Base-by-base conservation (phyloP, 2,888 invertebrate genomes). In the Slavum lentiscoides region DNA sequence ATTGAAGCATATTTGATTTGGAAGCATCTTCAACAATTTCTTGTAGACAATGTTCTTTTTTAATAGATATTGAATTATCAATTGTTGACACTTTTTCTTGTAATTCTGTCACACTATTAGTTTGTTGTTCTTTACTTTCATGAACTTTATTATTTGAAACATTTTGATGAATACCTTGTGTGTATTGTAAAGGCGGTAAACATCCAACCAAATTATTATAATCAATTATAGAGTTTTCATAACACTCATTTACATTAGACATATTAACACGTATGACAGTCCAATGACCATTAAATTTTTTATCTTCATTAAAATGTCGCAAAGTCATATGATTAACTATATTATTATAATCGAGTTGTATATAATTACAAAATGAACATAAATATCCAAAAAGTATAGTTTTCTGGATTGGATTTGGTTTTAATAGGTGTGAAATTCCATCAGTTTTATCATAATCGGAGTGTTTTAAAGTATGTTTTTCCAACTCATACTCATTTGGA, bases 271-370 rank as follows among this genome's bases (percentile, higher is more conserved):
- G 72, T 72, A 80, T 58, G 8, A 66, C 21, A 30, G 72, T 80
- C 80, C 80, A 80, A 58, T 39, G 13, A 1, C 72, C 58, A 72
- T 80, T 80, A n/a, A 9, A 53, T 64, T 80, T 72, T 80, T 64
- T 58, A 80, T 80, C 80, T 72, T 80, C 80, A 43, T 55, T 21
- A 64, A 17, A 43, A 80, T 80, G 80, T 21, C 55, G 4, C 7
- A 6, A 23, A 55, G 4, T 15, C 74, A 82, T 64, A 75, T 82
- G 82, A 4, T 64, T 64, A 7, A 64, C 53, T 11, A 69, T 23
- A 15, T 75, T 82, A 13, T 75, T 64, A 15, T 82, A 82, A 53
- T 62, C 4, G n/a, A 82, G 49, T 73, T 82, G 82, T 30, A 82
- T 9, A 62, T 37, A 82, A 69, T 68, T 19, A 69, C 82, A 82